Evolutionary conservation across 2,113 vertebrate genomes (phyloP), one percentile per base, ranked within the genome.

Genomic region (Petromus typicus): DNA sequence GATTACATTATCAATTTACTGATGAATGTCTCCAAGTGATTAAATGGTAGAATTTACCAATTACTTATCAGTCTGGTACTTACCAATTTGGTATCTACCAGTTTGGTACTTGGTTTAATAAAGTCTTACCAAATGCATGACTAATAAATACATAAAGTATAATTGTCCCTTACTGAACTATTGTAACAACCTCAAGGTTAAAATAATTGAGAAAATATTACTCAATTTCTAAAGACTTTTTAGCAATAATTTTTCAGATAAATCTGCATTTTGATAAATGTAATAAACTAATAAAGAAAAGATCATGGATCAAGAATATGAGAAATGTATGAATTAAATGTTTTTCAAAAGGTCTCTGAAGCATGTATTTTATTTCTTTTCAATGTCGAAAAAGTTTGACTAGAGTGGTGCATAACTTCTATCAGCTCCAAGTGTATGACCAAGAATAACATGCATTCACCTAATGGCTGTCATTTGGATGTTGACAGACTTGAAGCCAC

Each of bases 111-210:
- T 83, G 4, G 73, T 63, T 83, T 17, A 67, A 92, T 80, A 89
- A 81, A 93, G 85, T 82, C 25, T 80, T 91, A 20, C 17, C 66
- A 82, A 69, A 89, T 54, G 34, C 30, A 66, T 76, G 73, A 84
- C 81, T 86, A 90, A 87, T 95, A 23, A 88, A 89, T 66, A 64
- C 56, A 89, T 48, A 93, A 71, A 86, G 32, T 14, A 83, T 56
- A 51, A 82, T 64, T 66, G 93, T 64, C 20, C 71, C 48, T 57
- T 78, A 32, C 37, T 89, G 63, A 89, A 83, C 85, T 86, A 90
- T 86, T 67, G 78, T 78, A 64, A 91, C 7, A 93, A 84, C 69
- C 43, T 66, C 16, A 57, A 17, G 45, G n/a, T 88, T 91, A 84
- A 96, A 91, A 79, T 90, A 84, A 67, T 54, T 82, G 5, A 17